Conservation (phyloP, 2,797 vertebrate genomes). For the Betta splendens region DNA sequence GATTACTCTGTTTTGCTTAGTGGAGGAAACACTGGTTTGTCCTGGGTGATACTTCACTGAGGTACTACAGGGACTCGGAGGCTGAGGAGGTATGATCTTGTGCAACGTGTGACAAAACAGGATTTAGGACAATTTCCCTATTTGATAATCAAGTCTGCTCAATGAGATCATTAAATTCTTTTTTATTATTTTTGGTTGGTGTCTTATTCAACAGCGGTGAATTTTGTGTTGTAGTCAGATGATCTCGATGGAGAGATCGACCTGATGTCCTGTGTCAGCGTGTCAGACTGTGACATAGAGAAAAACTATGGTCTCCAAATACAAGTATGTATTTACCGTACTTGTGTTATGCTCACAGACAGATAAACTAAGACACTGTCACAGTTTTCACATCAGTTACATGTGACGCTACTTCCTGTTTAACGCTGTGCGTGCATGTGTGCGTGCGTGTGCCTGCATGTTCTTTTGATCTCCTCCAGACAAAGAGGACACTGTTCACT, state of each 20-base stretch:
- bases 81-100: constrained; percentile 90
- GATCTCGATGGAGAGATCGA: constrained; percentile 91
- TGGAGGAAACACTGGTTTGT: constrained; percentile 99
- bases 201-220: not conserved
- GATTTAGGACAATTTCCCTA: too few species aligned
- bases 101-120: not conserved
- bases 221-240: constrained; percentile 82
- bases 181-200: not conserved
- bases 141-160: not conserved
- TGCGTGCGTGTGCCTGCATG: constrained; percentile 24
- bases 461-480: constrained; percentile 80
- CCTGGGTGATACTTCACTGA: constrained; percentile 86
- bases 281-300: constrained; percentile 89
- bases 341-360: constrained; percentile 13
- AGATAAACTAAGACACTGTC: constrained; percentile 18
- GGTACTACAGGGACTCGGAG: constrained; percentile 91
- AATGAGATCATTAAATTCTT: not conserved
- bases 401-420: constrained; percentile 65
- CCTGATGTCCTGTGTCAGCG: constrained; percentile 84
- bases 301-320: constrained; percentile 95
- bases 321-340: constrained; percentile 77
- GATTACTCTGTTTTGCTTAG: constrained; percentile 72
- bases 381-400: constrained; percentile 42
- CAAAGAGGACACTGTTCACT: constrained; percentile 87
- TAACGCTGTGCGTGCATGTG: constrained; percentile 32